Evolutionary conservation across 37 sponge, comb jelly and placozoan genomes (phyloP).

Genomic region (Oopsacas minuta): DNA sequence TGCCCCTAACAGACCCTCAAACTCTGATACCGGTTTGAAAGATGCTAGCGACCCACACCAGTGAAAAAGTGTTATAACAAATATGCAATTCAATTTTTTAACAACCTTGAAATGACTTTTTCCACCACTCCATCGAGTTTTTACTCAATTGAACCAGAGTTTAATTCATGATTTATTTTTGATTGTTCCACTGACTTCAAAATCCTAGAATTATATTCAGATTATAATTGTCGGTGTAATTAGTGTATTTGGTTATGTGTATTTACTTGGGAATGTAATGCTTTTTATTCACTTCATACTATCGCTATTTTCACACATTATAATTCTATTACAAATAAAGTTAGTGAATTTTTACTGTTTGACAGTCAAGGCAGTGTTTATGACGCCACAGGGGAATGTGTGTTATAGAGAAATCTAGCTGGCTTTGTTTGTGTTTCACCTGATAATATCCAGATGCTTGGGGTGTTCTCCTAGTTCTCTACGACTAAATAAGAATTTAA

Average conservation of each 20-base stretch:
- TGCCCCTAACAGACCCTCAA: background rate
- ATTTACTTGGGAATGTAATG: background rate
- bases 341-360: too few species aligned
- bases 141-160: background rate
- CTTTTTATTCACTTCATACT: constrained; percentile 16
- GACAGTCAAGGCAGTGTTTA: too few species aligned
- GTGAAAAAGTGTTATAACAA: background rate
- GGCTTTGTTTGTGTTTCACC: too few species aligned
- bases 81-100: constrained; percentile 4
- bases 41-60: background rate
- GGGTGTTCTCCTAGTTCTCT: too few species aligned
- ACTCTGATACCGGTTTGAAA: background rate
- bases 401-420: too few species aligned
- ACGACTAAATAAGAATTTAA: too few species aligned
- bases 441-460: too few species aligned
- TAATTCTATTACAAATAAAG: background rate
- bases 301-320: constrained; percentile 15
- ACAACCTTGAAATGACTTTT: background rate
- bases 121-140: background rate
- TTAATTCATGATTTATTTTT: background rate
- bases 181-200: background rate
- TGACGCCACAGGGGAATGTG: too few species aligned
- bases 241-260: background rate
- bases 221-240: background rate
- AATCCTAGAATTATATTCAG: background rate